Conservation (phyloP, 1,140 invertebrate species). For the Drosophila bifasciata region DNA sequence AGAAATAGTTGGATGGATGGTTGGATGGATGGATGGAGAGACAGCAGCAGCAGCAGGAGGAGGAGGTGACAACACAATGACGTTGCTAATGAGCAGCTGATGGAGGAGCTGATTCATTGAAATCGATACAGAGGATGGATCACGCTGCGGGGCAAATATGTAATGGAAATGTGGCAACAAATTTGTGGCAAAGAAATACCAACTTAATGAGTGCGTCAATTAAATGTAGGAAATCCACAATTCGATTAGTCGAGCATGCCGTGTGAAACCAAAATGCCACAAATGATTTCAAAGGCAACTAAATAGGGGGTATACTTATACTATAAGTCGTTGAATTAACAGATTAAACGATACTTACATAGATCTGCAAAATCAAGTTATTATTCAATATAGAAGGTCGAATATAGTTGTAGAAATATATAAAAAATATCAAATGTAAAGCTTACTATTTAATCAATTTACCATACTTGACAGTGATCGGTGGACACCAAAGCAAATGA, state of each 20-base stretch:
- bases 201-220: not conserved
- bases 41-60: conserved; percentile 1
- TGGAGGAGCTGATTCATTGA: conserved; percentile 48
- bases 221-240: conserved; percentile 4
- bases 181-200: not conserved
- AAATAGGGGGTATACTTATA: no score
- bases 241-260: not conserved
- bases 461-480: no score
- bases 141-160: not conserved
- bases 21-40: not conserved
- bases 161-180: not conserved
- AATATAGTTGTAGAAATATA: no score
- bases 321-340: not conserved
- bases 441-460: no score
- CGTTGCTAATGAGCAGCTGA: conserved; percentile 54
- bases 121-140: conserved; percentile 46
- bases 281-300: no score
- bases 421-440: no score
- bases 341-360: not conserved
- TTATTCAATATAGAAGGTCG: no score
- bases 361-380: no score
- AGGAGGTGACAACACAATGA: conserved; percentile 42
- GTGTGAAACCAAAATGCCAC: not conserved
- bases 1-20: not conserved
- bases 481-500: no score